Evolutionary conservation across 2,113 vertebrate species (phyloP), one percentile per base, ranked within the genome.

Genomic region (Ochotona curzoniae): DNA sequence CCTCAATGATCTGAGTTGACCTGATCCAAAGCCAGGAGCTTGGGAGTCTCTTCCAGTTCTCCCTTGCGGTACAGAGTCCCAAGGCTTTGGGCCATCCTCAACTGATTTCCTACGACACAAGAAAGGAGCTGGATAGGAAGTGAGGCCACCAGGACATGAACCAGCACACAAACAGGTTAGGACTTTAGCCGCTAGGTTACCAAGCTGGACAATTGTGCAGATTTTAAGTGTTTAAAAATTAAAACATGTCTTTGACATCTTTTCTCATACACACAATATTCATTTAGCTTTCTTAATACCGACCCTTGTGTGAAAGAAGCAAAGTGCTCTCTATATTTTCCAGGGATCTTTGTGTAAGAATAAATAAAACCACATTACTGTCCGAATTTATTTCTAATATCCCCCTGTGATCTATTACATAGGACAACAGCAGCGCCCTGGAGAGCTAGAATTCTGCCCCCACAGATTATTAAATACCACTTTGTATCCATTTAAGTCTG

Each of bases 321-420:
- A 93, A 80, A 3, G n/a, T 80, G 89, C 67, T 90, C 10, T 32
- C 89, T 13, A 0, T 28, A 66, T 93, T 89, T 44, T 94, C 30
- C 47, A 93, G 71, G 57, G 8, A 35, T 70, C 83, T 74, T 21
- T 73, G 25, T 64, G 9, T 82, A 94, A 96, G 14, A 28, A 12
- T 82, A 95, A 97, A 95, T 60, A 93, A 94, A 96, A 38, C 32
- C 66, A 75, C 1, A 28, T 30, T 67, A 63, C 44, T 89, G 20
- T 86, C 70, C 71, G 94, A 91, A 96, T 94, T 96, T 94, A 94
- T 95, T 97, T 97, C 94, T 87, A 95, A 94, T 96, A 32, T n/a
- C 91, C 92, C 44, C 57, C 11, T 86, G 21, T 80, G 73, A 94
- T 96, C 95, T 96, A 91, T 91, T 97, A 84, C 90, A 44, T 91